Evolutionary conservation across 2,888 invertebrate genomes (phyloP).

Genomic region (Amphipyra tragopoginis): DNA sequence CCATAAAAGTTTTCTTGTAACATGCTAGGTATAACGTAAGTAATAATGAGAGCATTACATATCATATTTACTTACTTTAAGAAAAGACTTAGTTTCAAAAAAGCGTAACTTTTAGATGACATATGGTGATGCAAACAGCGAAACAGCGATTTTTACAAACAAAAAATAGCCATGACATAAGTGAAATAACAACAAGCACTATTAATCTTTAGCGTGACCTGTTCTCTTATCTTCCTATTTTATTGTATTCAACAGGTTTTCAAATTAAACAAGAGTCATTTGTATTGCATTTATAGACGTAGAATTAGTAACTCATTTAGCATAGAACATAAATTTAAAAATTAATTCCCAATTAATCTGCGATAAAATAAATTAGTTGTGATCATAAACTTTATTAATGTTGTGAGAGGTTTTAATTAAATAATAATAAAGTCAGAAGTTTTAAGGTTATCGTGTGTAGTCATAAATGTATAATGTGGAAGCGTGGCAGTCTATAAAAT

Average conservation of each 20-base stretch:
- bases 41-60: no score
- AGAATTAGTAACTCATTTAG: slow-evolving; percentile 49
- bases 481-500: slow-evolving; percentile 48
- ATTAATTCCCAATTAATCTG: slow-evolving; percentile 59
- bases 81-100: no score
- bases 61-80: no score
- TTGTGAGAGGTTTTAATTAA: slow-evolving; percentile 51
- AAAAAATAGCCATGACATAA: slow-evolving; percentile 34
- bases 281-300: slow-evolving; percentile 38
- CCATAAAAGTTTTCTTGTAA: no score
- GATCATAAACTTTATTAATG: slow-evolving; percentile 55
- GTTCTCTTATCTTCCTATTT: slow-evolving; percentile 41
- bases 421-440: slow-evolving; percentile 48
- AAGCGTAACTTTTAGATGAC: no score
- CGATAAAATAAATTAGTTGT: slow-evolving; percentile 59
- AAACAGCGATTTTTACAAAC: slow-evolving; percentile 16
- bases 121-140: background rate
- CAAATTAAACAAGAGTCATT: slow-evolving; percentile 25
- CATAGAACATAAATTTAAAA: slow-evolving; percentile 55
- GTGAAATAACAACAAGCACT: slow-evolving; percentile 29
- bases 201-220: slow-evolving; percentile 35
- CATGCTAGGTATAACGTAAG: no score
- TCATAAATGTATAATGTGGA: slow-evolving; percentile 52
- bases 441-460: slow-evolving; percentile 56
- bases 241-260: slow-evolving; percentile 43